phyloP scores from a whole-genome alignment of 2,888 invertebrate genomes.

The Pterostichus madidus region DNA sequence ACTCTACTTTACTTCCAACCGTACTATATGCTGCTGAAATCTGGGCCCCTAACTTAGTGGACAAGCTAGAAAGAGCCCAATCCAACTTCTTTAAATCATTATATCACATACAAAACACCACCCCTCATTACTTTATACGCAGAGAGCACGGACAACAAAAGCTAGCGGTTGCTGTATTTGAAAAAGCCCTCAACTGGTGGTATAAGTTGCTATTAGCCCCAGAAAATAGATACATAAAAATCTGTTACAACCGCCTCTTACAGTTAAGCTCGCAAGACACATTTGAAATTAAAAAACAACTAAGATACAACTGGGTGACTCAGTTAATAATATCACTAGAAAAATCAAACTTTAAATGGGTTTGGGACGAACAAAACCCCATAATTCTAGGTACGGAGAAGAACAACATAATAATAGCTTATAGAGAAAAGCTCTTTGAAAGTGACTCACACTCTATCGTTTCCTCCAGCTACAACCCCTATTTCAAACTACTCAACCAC shows the following conservation, averaged over 20 bases:
- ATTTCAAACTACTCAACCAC: background rate
- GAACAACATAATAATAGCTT: background rate
- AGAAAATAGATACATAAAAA: slow-evolving; percentile 9
- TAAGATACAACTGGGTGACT: slow-evolving; percentile 1
- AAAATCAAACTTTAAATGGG: background rate
- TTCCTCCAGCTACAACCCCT: background rate
- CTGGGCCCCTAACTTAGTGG: background rate
- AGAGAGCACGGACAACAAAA: slow-evolving; percentile 12
- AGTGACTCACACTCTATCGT: background rate
- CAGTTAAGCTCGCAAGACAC: background rate
- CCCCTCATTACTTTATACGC: background rate
- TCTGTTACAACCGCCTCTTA: background rate
- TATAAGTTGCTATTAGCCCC: background rate
- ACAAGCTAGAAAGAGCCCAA: background rate
- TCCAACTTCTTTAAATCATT: background rate
- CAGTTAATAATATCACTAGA: background rate
- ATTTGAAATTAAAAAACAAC: background rate
- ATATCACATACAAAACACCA: background rate
- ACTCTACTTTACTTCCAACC: background rate
- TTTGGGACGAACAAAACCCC: background rate
- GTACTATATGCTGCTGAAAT: background rate
- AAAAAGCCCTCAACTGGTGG: background rate
- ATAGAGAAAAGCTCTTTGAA: background rate
- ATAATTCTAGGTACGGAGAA: background rate
- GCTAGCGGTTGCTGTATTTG: background rate